Evolutionary conservation across 2,797 vertebrate species (phyloP).

Genomic region (Sciaenops ocellatus): DNA sequence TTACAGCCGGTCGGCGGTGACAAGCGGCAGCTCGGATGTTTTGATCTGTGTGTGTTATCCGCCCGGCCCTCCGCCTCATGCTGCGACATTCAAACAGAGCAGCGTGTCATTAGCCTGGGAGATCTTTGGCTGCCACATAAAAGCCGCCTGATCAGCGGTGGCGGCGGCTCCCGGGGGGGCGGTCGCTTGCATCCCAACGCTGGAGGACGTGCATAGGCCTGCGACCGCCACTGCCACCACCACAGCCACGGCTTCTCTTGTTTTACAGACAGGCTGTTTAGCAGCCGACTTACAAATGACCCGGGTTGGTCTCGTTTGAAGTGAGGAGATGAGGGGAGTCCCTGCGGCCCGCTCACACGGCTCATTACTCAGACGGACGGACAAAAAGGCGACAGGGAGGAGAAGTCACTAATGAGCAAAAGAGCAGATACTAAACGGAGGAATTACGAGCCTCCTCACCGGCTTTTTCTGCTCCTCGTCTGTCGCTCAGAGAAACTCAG

Average conservation of each 20-base stretch:
- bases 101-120: conserved; percentile 59
- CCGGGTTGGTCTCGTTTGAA: conserved; percentile 46
- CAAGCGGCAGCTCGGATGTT: conserved; percentile 27
- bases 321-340: conserved; percentile 45
- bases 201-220: conserved; percentile 12
- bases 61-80: conserved; percentile 42
- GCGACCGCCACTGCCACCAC: not conserved
- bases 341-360: conserved; percentile 1
- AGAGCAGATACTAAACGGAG: conserved; percentile 38
- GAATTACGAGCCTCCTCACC: conserved; percentile 28
- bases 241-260: not conserved
- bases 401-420: conserved; percentile 61
- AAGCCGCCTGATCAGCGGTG: conserved; percentile 37
- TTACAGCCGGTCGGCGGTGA: not conserved
- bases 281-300: conserved; percentile 58
- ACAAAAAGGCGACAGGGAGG: conserved; percentile 19
- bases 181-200: not conserved
- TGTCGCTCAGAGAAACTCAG: conserved; percentile 3
- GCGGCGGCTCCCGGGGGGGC: conserved; percentile 25
- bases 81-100: conserved; percentile 65
- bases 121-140: conserved; percentile 61
- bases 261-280: conserved; percentile 27
- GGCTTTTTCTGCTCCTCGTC: not conserved
- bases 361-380: conserved; percentile 62
- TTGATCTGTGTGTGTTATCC: conserved; percentile 53